These are phyloP conservation scores for Scaptomyza hsui DNA, from an alignment of 1,140 invertebrate genomes.

Conservation along the genomic window DNA sequence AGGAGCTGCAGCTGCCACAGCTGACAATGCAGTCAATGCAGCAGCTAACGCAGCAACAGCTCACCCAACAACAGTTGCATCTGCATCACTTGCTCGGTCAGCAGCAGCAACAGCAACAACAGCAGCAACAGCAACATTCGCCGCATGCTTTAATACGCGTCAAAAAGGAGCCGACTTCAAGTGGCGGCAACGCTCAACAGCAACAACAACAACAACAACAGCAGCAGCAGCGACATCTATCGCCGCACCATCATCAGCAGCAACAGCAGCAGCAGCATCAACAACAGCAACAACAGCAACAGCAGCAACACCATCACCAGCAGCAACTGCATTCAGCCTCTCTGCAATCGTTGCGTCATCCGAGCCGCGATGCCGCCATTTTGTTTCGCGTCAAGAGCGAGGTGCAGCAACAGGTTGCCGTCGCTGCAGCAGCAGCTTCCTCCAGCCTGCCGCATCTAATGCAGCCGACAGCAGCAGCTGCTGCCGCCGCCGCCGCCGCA, in stretches of 20 bases:
- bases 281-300: conserved; percentile 32
- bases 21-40: conserved; percentile 81
- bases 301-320: conserved; percentile 55
- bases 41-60: conserved; percentile 74
- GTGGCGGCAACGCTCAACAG: conserved; percentile 57
- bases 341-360: conserved; percentile 77
- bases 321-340: conserved; percentile 78
- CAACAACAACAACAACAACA: conserved; percentile 55
- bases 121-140: conserved; percentile 81
- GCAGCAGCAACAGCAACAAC: conserved; percentile 83
- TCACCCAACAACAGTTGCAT: conserved; percentile 73
- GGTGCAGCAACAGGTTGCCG: conserved; percentile 79
- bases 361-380: conserved; percentile 75
- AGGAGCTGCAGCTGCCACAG: conserved; percentile 82
- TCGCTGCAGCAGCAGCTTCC: conserved; percentile 50
- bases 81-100: conserved; percentile 74
- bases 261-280: conserved; percentile 48
- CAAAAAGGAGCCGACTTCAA: conserved; percentile 84
- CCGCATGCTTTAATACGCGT: conserved; percentile 83
- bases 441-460: conserved; percentile 75
- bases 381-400: conserved; percentile 83
- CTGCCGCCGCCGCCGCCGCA: conserved; percentile 69
- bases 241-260: conserved; percentile 62
- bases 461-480: conserved; percentile 65
- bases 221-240: conserved; percentile 60